Evolutionary conservation across 2,797 vertebrate genomes (phyloP), one percentile per base, ranked within the genome.

Genomic region (Novumbra hubbsi): DNA sequence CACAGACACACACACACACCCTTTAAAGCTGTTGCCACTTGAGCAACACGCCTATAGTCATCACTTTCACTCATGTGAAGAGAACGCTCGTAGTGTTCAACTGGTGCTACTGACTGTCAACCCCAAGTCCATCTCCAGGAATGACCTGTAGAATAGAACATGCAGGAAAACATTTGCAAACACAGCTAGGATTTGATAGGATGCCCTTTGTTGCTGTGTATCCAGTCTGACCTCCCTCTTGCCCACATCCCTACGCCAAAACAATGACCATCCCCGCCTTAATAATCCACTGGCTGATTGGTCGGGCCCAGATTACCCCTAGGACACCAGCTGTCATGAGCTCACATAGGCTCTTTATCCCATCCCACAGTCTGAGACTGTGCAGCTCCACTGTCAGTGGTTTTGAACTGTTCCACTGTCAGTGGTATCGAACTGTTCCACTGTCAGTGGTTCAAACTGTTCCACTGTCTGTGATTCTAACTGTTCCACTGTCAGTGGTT

Each of bases 251-350:
- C 76, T 28, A 80, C 91, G 87, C 88, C 88, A 92, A 92, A 86
- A 92, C 90, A 92, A 92, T 90, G 86, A 88, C 78, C 81, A 84
- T 80, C 81, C 81, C 77, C 85, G 77, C 80, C 92, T 88, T 88
- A 88, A 81, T 93, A 94, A 94, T 93, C 92, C 91, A 85, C 81
- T 64, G 73, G 75, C 84, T 87, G 91, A 94, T 93, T 93, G 92
- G 92, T 86, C 75, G 74, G 70, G 78, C 74, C 85, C 84, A 92
- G 92, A 93, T 93, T 92, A 93, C 92, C 91, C 89, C 89, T 86
- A 90, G 91, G 92, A 90, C 87, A 89, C 92, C 93, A 94, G 93
- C 93, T 94, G 93, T 93, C 90, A 70, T 83, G 73, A 78, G 86
- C 80, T 83, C 64, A 76, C 75, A 81, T 83, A 86, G 60, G 24